Evolutionary conservation across 2,113 vertebrate genomes (phyloP), one percentile per base, ranked within the genome.

Genomic region (Hiodon alosoides): DNA sequence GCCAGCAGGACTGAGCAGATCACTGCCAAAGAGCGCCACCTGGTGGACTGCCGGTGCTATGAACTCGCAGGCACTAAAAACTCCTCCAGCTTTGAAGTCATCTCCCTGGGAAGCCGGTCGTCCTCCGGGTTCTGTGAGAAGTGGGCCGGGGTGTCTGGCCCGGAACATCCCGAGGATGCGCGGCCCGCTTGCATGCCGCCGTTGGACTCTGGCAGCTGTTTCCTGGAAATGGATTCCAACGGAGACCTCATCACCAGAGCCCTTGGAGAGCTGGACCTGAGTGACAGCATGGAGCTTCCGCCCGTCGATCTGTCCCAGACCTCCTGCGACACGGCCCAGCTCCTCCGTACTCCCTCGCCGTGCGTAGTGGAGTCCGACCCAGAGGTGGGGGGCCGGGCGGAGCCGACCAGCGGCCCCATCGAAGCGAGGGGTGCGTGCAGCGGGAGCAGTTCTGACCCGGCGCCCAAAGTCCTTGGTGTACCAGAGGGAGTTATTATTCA

Each of bases 111-210:
- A 55, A 92, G 89, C 82, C 81, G 86, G 64, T 92, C 87, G 3
- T 90, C 89, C 7, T 91, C 89, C 51, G 90, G 90, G 51, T 90
- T 92, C 73, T 91, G 89, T 81, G 90, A 91, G 79, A 87, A 79
- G 14, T 85, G 87, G 79, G 81, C 81, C 5, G 78, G 78, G 58
- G 81, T 70, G 17, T 86, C 80, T 11, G 77, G 81, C 71, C 84
- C 85, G 7, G 79, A 82, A n/a, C 88, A 77, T 48, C 53, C 52
- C 0, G 80, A 82, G 11, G 76, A 78, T 46, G 51, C 80, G 73
- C 14, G 73, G 70, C 57, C 48, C 6, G 58, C 4, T 80, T 61
- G 72, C 3, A 52, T 5, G 4, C 79, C 77, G 4, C 8, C 71
- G 0, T 72, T 77, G 2, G 79, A 90, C 76, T 89, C 87, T 0